Percentiles rank a stretch among this genome's conserved stretches.
Evolutionary conservation across 2,888 invertebrate genomes (phyloP).

Genomic region (Lordiphosa andalusiaca): DNA sequence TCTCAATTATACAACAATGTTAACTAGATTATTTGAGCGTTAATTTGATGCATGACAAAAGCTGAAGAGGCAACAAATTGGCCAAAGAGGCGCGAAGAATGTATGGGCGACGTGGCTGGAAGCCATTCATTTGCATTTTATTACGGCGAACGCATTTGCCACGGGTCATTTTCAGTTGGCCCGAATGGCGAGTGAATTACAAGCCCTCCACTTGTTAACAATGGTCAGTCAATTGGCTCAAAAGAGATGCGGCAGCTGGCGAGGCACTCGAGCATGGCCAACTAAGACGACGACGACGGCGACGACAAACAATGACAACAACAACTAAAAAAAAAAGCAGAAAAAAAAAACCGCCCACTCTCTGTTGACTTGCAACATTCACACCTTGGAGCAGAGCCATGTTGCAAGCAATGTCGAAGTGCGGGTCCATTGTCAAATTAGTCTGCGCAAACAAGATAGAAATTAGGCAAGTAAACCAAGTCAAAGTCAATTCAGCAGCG

Average conservation of each 20-base stretch:
- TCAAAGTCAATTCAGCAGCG: slow-evolving; percentile 45
- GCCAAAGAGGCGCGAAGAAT: slow-evolving; percentile 64
- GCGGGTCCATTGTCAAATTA: slow-evolving; percentile 66
- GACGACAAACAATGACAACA: slow-evolving; percentile 58
- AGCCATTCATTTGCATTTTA: slow-evolving; percentile 73
- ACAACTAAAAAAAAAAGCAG: slow-evolving; percentile 27
- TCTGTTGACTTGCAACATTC: slow-evolving; percentile 53
- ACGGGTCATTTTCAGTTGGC: slow-evolving; percentile 70
- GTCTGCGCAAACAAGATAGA: slow-evolving; percentile 54
- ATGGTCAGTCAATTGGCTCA: slow-evolving; percentile 68
- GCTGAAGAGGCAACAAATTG: slow-evolving; percentile 64
- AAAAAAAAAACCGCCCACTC: slow-evolving; percentile 7
- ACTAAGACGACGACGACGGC: slow-evolving; percentile 41
- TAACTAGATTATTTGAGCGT: slow-evolving; percentile 67
- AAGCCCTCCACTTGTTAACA: slow-evolving; percentile 54
- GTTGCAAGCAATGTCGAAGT: slow-evolving; percentile 50
- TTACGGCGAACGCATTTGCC: slow-evolving; percentile 66
- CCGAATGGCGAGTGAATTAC: slow-evolving; percentile 43
- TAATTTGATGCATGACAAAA: slow-evolving; percentile 65
- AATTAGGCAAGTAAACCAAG: slow-evolving; percentile 70
- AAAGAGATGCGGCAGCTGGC: slow-evolving; percentile 51
- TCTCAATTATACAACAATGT: slow-evolving; percentile 62
- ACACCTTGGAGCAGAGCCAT: slow-evolving; percentile 45
- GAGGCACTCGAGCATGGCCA: slow-evolving; percentile 61
- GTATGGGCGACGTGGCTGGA: slow-evolving; percentile 13